A percentile compares a stretch with the other conserved stretches of the same genome.
Conservation (phyloP, 1,140 invertebrate species). For the Nasonia vitripennis region DNA sequence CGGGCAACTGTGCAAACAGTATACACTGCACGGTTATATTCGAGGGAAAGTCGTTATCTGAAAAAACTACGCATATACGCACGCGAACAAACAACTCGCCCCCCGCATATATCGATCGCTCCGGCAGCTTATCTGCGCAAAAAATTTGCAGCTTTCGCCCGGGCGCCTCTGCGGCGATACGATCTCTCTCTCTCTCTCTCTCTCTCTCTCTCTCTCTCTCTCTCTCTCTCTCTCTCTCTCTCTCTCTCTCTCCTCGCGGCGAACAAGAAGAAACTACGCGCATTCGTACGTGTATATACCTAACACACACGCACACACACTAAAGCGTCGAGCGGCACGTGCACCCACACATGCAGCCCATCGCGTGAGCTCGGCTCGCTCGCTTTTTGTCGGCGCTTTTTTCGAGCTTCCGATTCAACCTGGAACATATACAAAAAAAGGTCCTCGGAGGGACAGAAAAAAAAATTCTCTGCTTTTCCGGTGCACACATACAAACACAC, state of each 20-base stretch:
- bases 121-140: not conserved
- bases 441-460: not conserved
- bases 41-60: too few species aligned
- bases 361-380: not conserved
- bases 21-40: too few species aligned
- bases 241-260: not conserved
- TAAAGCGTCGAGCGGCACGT: slow-evolving; percentile 59
- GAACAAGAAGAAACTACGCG: slow-evolving; percentile 10
- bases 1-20: too few species aligned
- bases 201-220: not conserved
- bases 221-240: too few species aligned
- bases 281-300: slow-evolving; percentile 15
- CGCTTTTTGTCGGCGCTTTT: not conserved
- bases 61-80: too few species aligned
- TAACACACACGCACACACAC: slow-evolving; percentile 50
- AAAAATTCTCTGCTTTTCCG: not conserved
- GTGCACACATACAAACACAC: slow-evolving; percentile 49
- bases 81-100: too few species aligned
- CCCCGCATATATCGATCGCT: not conserved
- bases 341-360: slow-evolving; percentile 57
- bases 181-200: not conserved
- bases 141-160: slow-evolving; percentile 12
- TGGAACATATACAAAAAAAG: not conserved
- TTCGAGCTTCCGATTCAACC: not conserved
- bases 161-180: not conserved